These are phyloP conservation scores for Elaeidobius kamerunicus DNA, from an alignment of 2,888 invertebrate genomes.

Conservation along the genomic window DNA sequence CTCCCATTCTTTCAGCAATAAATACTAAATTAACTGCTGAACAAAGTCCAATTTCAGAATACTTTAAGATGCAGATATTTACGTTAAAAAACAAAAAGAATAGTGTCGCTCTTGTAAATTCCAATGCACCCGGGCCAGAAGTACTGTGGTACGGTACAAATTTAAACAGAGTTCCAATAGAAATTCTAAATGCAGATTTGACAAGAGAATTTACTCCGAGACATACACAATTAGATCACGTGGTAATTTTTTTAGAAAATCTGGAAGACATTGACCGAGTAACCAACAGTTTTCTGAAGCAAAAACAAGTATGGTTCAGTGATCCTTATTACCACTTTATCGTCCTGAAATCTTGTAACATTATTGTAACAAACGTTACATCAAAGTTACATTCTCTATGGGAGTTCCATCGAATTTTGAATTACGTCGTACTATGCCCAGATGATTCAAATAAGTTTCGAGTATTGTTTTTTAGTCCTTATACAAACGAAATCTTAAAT, in stretches of 20 bases:
- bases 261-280: constrained; percentile 3
- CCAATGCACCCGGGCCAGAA: constrained; percentile 9
- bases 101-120: constrained; percentile 11
- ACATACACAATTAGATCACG: constrained; percentile 9
- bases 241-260: constrained; percentile 8
- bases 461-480: constrained; percentile 9
- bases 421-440: constrained; percentile 1
- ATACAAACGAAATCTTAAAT: constrained; percentile 1
- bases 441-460: neutral
- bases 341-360: neutral
- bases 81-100: neutral
- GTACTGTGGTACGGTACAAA: no score
- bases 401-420: constrained; percentile 6
- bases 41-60: neutral
- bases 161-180: no score
- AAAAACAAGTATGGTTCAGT: constrained; percentile 10
- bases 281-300: constrained; percentile 4
- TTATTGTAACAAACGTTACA: neutral
- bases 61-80: neutral
- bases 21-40: no score
- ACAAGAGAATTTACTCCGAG: neutral
- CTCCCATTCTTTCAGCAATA: no score
- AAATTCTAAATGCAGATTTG: constrained; percentile 11
- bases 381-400: constrained; percentile 4
- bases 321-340: constrained; percentile 12